phyloP scores from a whole-genome alignment of 2,113 vertebrate species.

The Calonectris borealis region DNA sequence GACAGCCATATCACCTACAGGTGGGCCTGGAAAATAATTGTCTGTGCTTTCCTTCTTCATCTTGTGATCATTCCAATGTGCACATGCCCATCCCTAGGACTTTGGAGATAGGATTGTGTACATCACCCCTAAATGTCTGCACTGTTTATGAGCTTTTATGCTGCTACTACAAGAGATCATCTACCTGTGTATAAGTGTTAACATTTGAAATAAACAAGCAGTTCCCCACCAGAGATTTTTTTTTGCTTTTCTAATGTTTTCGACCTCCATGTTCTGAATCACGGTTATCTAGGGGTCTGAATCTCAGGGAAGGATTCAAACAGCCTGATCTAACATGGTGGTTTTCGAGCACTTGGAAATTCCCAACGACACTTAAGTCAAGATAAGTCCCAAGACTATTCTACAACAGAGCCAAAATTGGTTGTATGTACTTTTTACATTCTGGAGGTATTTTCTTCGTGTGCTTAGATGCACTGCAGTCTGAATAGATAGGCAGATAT shows the following conservation, averaged over 20 bases:
- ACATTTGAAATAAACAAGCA: not conserved
- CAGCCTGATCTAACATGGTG: not conserved
- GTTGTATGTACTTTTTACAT: not conserved
- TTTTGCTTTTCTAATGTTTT: not conserved
- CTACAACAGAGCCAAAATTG: not conserved
- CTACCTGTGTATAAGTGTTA: not conserved
- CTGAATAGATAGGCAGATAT: not conserved
- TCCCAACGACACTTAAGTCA: not conserved
- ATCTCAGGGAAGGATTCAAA: not conserved
- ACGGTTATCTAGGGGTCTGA: not conserved
- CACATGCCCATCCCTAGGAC: not conserved
- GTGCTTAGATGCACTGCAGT: not conserved
- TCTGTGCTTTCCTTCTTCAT: not conserved
- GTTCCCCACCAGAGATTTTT: not conserved
- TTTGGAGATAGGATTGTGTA: not conserved
- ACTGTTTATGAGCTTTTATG: not conserved
- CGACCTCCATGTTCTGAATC: not conserved
- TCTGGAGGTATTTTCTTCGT: not conserved
- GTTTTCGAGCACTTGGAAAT: not conserved
- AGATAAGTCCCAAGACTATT: not conserved
- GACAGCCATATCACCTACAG: not conserved
- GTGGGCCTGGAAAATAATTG: not conserved
- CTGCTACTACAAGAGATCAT: not conserved
- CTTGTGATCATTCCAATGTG: not conserved
- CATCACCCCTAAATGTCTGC: not conserved